Conservation (phyloP, 2,113 vertebrate species). For the Ivindomyrus marchei region DNA sequence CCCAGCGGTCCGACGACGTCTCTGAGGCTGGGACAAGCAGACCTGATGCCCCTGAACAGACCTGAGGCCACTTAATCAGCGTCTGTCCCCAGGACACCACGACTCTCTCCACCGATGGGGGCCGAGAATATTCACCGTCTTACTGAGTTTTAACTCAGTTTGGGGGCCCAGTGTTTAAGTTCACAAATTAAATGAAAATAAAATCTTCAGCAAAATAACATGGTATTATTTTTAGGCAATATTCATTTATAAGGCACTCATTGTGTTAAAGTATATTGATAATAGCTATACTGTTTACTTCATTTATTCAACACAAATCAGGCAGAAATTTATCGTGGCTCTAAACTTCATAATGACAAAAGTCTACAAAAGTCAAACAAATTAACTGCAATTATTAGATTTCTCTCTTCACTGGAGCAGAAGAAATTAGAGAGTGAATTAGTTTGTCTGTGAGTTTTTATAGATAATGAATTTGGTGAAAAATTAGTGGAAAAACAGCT, state of each 20-base stretch:
- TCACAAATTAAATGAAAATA: constrained; percentile 2
- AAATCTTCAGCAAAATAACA: background rate
- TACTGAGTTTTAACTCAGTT: background rate
- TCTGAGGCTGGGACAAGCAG: constrained; percentile 46
- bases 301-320: constrained; percentile 1
- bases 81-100: constrained; percentile 39
- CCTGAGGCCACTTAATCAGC: constrained; percentile 43
- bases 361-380: background rate
- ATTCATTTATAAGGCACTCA: background rate
- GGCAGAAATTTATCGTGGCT: background rate
- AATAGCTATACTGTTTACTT: background rate
- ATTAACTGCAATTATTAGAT: background rate
- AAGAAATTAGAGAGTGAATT: background rate
- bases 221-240: background rate
- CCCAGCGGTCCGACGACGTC: constrained; percentile 70
- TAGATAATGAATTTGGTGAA: background rate
- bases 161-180: background rate
- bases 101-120: constrained; percentile 25
- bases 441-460: background rate
- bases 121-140: background rate
- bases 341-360: background rate
- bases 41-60: constrained; percentile 36
- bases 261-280: background rate
- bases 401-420: background rate
- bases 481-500: background rate